These are phyloP conservation scores for Cataglyphis altisquamis DNA, from an alignment of 2,888 invertebrate species.

Conservation along the genomic window DNA sequence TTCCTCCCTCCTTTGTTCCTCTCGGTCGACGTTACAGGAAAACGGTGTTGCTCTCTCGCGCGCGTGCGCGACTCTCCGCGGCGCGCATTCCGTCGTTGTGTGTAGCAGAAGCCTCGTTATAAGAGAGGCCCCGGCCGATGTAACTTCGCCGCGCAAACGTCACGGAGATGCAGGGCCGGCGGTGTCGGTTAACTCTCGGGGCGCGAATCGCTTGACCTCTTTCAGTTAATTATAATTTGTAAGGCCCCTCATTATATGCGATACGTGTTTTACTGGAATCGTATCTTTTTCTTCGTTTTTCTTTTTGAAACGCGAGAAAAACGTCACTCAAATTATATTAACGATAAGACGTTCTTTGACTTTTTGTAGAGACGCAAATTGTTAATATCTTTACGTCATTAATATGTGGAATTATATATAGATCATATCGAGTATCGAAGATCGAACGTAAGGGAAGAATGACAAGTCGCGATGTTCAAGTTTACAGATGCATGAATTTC, in stretches of 20 bases:
- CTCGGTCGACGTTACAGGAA: conserved; percentile 66
- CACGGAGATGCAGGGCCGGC: conserved; percentile 34
- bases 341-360: no score
- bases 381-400: no score
- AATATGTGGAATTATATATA: not conserved
- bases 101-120: conserved; percentile 47
- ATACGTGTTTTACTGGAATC: not conserved
- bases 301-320: no score
- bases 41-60: conserved; percentile 62
- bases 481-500: not conserved
- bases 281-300: not conserved
- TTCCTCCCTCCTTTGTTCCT: not conserved
- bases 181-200: not conserved
- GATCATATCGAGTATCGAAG: not conserved
- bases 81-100: conserved; percentile 64
- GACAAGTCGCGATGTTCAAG: no score
- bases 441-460: not conserved
- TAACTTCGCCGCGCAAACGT: conserved; percentile 44
- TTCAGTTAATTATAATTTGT: not conserved
- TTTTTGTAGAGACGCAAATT: no score
- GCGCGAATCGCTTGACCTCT: not conserved
- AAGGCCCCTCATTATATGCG: not conserved
- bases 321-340: no score
- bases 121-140: conserved; percentile 54
- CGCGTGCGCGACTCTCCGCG: conserved; percentile 60